A percentile compares a stretch with the other conserved stretches of the same genome.
Conservation (phyloP, 2,113 vertebrate species). For the Pseudorectes ferrugineus region DNA sequence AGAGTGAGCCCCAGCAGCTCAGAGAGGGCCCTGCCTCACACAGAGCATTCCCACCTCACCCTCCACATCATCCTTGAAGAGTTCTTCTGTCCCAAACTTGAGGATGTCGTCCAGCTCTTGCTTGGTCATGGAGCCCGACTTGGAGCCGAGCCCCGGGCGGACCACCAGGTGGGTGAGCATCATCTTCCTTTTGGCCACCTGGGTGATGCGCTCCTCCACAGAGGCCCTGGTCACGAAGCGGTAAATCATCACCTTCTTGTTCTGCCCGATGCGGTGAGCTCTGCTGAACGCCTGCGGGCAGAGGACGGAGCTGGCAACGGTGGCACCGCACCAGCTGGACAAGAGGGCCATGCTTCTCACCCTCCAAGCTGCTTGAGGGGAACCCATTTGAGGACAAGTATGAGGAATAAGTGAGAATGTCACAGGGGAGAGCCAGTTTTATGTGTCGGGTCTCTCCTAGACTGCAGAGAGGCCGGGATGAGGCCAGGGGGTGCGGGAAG, state of each 20-base stretch:
- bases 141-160: slow-evolving; percentile 93
- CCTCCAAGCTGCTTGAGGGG: background rate
- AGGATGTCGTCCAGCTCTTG: slow-evolving; percentile 98
- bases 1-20: background rate
- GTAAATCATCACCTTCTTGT: slow-evolving; percentile 99
- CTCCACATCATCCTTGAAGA: slow-evolving; percentile 96
- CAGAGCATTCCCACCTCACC: slow-evolving; percentile 59
- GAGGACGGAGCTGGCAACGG: accelerated
- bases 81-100: slow-evolving; percentile 96
- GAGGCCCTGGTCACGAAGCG: slow-evolving; percentile 95
- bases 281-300: slow-evolving; percentile 89
- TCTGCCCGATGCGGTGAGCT: slow-evolving; percentile 95
- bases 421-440: accelerated
- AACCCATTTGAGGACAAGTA: background rate
- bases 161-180: slow-evolving; percentile 98
- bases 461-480: background rate
- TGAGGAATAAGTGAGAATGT: background rate
- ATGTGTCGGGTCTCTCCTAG: background rate
- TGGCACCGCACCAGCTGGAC: accelerated
- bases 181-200: slow-evolving; percentile 99
- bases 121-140: slow-evolving; percentile 98
- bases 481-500: background rate
- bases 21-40: accelerated
- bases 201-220: slow-evolving; percentile 96
- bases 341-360: background rate